Percentiles rank a stretch among this genome's conserved stretches.
Conservation (phyloP, 1,140 invertebrate species). For the Drosophila pectinifera region DNA sequence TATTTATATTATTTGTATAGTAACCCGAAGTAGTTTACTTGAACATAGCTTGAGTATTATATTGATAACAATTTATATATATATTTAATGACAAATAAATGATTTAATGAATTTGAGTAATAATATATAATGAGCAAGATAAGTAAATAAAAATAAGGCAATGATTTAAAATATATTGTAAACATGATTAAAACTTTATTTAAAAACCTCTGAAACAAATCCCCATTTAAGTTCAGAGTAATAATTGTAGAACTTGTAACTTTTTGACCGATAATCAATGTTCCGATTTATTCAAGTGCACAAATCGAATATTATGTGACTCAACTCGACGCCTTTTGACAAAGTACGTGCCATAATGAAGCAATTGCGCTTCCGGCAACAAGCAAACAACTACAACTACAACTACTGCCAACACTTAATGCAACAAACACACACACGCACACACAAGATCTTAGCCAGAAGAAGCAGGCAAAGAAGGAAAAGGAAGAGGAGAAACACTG, state of each 20-base stretch:
- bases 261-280: conserved; percentile 1
- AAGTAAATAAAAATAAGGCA: too few species aligned
- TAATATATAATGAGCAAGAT: too few species aligned
- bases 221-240: not conserved
- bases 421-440: conserved; percentile 20
- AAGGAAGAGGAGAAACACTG: conserved; percentile 21
- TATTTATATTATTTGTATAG: too few species aligned
- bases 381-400: conserved; percentile 32
- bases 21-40: too few species aligned
- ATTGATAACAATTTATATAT: too few species aligned
- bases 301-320: conserved; percentile 46
- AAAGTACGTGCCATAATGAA: conserved; percentile 83
- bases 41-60: too few species aligned
- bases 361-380: conserved; percentile 82
- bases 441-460: conserved; percentile 1
- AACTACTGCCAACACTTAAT: conserved; percentile 24
- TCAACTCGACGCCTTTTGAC: conserved; percentile 73
- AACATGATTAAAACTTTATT: not conserved
- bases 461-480: conserved; percentile 5
- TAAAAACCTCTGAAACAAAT: not conserved
- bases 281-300: conserved; percentile 25
- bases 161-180: not conserved
- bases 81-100: too few species aligned
- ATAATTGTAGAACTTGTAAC: not conserved
- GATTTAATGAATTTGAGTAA: too few species aligned